Percentiles rank a stretch among this genome's conserved stretches.
Evolutionary conservation across 2,797 vertebrate species (phyloP).

Genomic region (Lacerta agilis): DNA sequence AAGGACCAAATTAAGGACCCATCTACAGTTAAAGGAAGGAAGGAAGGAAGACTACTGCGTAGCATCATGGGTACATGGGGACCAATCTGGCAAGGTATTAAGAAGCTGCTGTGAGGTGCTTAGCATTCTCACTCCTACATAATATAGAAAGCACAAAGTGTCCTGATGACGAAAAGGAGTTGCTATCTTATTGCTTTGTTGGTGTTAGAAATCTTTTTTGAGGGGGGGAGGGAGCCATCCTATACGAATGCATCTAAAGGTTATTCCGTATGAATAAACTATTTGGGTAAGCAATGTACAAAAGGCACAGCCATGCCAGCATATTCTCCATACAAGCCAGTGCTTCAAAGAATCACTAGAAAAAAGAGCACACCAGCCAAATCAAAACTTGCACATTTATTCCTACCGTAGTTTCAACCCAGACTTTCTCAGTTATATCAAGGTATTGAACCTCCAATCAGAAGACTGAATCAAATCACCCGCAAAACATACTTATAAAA

Average conservation of each 20-base stretch:
- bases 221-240: not conserved
- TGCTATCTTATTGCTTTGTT: constrained; percentile 43
- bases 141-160: constrained; percentile 21
- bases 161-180: constrained; percentile 30
- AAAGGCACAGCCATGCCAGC: constrained; percentile 30
- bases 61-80: constrained; percentile 28
- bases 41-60: constrained; percentile 32
- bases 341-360: constrained; percentile 35
- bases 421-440: constrained; percentile 26
- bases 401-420: constrained; percentile 30
- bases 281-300: constrained; percentile 16
- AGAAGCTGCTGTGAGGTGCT: constrained; percentile 25
- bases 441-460: not conserved
- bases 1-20: not conserved
- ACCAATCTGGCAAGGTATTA: constrained; percentile 36
- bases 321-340: constrained; percentile 19
- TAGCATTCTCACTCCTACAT: constrained; percentile 31
- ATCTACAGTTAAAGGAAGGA: constrained; percentile 36
- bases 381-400: constrained; percentile 38
- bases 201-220: constrained; percentile 49
- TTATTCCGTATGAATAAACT: not conserved
- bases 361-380: constrained; percentile 17
- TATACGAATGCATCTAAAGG: not conserved
- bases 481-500: constrained; percentile 37
- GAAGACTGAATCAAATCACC: constrained; percentile 39